Base-by-base conservation (phyloP, 2,113 vertebrate genomes). In the Climacteris rufus region DNA sequence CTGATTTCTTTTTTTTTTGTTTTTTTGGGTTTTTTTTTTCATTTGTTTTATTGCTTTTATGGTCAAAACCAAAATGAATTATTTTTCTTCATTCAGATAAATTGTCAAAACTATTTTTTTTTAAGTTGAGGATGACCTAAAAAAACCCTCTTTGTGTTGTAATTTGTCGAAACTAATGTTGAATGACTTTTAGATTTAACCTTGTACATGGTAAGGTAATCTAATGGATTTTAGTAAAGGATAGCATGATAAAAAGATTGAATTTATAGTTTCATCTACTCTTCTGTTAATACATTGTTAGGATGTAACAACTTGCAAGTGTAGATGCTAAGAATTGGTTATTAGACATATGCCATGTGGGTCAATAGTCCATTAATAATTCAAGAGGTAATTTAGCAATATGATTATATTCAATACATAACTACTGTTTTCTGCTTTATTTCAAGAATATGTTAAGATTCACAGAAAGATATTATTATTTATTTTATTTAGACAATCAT, bases 311-410 rank as follows among this genome's bases (percentile, higher is more conserved):
- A 96, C 57, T 93, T 87, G 40, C 83, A 95, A 93, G 63, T 89
- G 42, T 93, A 82, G 81, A 90, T 97, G 63, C 31, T 97, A 77
- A 42, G 81, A 93, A 91, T 39, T 95, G 45, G 30, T 96, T 98
- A 89, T 91, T 94, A 96, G 64, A 95, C 69, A 95, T 92, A 92
- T 8, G 69, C 53, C 79, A 40, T 95, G 85, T 94, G 59, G 95
- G 69, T 97, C 97, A 97, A 97, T 97, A 97, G 70, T 94, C 9
- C 89, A 96, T 97, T 93, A 98, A 97, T 97, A 97, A 97, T 98
- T 98, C 94, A 98, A 93, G n/a, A 59, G 45, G 50, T 95, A 96
- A 98, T 97, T 98, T 96, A 93, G 84, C 84, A 70, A 13, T 71
- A 90, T 97, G 94, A 97, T 97, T 97, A 66, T 96, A 76, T 94